Evolutionary conservation across 53 echinoderm and acorn worm species (phyloP), one percentile per base, ranked within the genome.

Genomic region (Crossaster papposus): DNA sequence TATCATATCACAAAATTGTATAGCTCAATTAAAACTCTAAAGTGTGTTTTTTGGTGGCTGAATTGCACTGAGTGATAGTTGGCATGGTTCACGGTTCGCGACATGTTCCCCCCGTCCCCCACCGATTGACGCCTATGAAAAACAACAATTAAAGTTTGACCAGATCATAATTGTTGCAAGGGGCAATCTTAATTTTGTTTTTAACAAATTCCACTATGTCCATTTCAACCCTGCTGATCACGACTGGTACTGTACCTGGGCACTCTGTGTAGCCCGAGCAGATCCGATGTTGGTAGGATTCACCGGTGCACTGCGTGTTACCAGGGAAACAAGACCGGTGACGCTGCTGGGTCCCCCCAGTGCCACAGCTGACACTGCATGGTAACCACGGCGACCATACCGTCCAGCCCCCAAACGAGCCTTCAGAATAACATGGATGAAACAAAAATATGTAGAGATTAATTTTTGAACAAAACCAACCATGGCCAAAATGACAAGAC

Each of bases 381-480:
- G 96, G 96, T 93, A 92, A 90, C 99, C 99, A 99, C 82, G 94
- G 96, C 11, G 96, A 99, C 99, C 99, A 99, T 34, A 88, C 85
- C 65, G 99, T 94, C 99, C 99, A 99, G n/a, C 95, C 96, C 79
- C 99, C 99, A 99, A 95, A 94, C 23, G 91, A 65, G 8, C 79
- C 91, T 91, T 32, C 29, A 28, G 32, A 31, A n/a, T 26, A 31
- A 71, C n/a, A n/a, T n/a, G n/a, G n/a, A 71, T 0, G 44, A 44
- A 71, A 71, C 28, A 29, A 26, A 14, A 6, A 28, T 8, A 31
- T 28, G 13, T 8, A 6, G 0, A 8, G 30, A 3, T 8, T 23
- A 34, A 24, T 77, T 18, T 44, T 44, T 44, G 5, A 7, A 44
- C 2, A 58, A 58, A 20, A 58, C 6, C 12, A 58, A 2, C 12